Evolutionary conservation across 1,140 invertebrate genomes (phyloP), one percentile per base, ranked within the genome.

Genomic region (Drosophila ficusphila): DNA sequence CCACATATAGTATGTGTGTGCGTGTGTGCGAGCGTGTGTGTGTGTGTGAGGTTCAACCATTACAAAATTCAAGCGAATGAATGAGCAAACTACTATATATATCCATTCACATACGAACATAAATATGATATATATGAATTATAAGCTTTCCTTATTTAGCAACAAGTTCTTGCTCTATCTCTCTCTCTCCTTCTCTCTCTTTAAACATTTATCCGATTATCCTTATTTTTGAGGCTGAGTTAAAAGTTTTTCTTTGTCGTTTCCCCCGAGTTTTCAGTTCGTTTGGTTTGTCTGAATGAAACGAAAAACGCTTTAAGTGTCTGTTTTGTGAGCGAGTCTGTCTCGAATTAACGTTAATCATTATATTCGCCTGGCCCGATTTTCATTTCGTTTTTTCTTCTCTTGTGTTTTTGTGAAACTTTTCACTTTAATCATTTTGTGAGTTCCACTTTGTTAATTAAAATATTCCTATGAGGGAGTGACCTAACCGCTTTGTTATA

Each of bases 251-350:
- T 16, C 49, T 73, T 62, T 70, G 23, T 54, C 67, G 58, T 62
- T 70, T 47, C 36, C 53, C 39, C 34, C 39, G 47, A 47, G 31
- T 48, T 29, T 27, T 47, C 78, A 33, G 58, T 69, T 76, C 36
- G 62, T 86, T 86, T 73, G 65, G 52, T 69, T 69, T 77, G 82
- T 81, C 69, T 81, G 54, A 72, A 70, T 69, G 65, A 72, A 81
- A 68, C 7, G 25, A 82, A 78, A 78, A 75, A 57, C 39, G 81
- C 81, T 85, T 85, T 85, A 52, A 51, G 67, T 85, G 79, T 86
- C 52, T 67, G 38, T 42, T 61, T 27, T 62, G 61, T 68, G 74
- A 53, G 76, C 68, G 69, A 69, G 69, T 71, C 72, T 52, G 79
- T 44, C 62, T 82, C 62, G 57, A 60, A 76, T 82, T 78, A 73